Conservation (phyloP, 1,140 invertebrate genomes). For the Brachionus angularis region DNA sequence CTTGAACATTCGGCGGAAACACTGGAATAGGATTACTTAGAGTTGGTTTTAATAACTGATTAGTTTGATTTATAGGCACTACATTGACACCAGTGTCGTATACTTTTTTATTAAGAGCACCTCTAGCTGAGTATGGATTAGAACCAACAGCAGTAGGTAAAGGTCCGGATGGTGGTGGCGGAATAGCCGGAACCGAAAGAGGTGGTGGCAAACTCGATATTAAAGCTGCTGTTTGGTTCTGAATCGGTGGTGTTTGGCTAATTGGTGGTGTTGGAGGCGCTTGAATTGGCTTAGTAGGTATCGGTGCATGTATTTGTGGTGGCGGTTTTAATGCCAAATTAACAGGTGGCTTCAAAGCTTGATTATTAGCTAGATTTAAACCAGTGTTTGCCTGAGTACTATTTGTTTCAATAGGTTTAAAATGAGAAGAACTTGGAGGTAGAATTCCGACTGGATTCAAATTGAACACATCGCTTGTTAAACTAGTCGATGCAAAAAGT, state of each 20-base stretch:
- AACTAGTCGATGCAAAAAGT: slow-evolving; percentile 10
- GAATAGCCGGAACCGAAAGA: not conserved
- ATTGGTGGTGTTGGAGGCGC: not conserved
- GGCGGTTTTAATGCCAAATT: not conserved
- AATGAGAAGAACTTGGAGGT: slow-evolving; percentile 16
- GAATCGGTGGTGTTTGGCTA: not conserved
- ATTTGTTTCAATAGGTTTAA: slow-evolving; percentile 30
- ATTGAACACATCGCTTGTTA: slow-evolving; percentile 33
- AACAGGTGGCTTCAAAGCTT: not conserved
- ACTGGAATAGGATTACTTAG: not conserved
- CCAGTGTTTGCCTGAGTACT: not conserved
- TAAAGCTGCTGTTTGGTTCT: not conserved
- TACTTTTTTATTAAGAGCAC: slow-evolving; percentile 39
- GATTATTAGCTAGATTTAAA: not conserved
- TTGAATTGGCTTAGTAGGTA: not conserved
- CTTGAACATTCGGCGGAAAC: too few relatives aligned
- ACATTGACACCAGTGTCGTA: slow-evolving; percentile 31
- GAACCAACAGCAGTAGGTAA: not conserved
- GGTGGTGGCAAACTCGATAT: slow-evolving; percentile 13
- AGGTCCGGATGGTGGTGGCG: not conserved
- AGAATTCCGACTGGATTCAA: slow-evolving; percentile 20
- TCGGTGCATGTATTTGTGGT: not conserved
- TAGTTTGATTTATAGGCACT: not conserved
- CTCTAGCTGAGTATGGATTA: slow-evolving; percentile 38
- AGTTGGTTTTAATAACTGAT: not conserved